Evolutionary conservation across 1,140 invertebrate genomes (phyloP).

Genomic region (Zaprionus taronus): DNA sequence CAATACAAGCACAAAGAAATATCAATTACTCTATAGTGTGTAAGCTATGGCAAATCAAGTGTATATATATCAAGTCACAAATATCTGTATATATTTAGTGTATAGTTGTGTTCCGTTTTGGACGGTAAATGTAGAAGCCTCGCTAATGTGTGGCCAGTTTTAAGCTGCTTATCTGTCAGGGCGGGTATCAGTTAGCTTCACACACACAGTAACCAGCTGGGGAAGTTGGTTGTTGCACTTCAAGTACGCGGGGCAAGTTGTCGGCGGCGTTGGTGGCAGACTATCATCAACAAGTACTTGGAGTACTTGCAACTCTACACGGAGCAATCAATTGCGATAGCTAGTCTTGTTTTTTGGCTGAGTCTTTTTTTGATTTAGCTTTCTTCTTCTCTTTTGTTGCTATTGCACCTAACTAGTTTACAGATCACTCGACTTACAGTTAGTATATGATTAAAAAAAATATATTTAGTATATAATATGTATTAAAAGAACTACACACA

Average conservation of each 20-base stretch:
- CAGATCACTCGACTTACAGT: slow-evolving; percentile 51
- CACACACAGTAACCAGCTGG: slow-evolving; percentile 43
- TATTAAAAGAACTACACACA: slow-evolving; percentile 38
- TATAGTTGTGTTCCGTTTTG: slow-evolving; percentile 55
- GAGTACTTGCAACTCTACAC: slow-evolving; percentile 28
- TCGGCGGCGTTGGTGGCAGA: slow-evolving; percentile 24
- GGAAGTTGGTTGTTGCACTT: slow-evolving; percentile 41
- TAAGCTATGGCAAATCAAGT: slow-evolving; percentile 65
- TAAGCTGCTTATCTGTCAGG: slow-evolving; percentile 14
- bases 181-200: neutral
- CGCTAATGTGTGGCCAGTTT: slow-evolving; percentile 18
- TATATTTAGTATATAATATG: slow-evolving; percentile 6
- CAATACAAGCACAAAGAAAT: slow-evolving; percentile 23
- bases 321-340: slow-evolving; percentile 37
- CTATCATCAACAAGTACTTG: slow-evolving; percentile 18
- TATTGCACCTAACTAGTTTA: slow-evolving; percentile 41
- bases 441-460: slow-evolving; percentile 38
- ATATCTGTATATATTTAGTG: slow-evolving; percentile 20
- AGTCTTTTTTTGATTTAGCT: slow-evolving; percentile 47
- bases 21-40: slow-evolving; percentile 30
- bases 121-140: slow-evolving; percentile 68
- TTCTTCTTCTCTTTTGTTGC: slow-evolving; percentile 16
- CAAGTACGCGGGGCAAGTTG: slow-evolving; percentile 39
- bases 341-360: slow-evolving; percentile 49
- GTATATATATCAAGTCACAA: slow-evolving; percentile 52